These are phyloP conservation scores for Okamejei kenojei DNA, from an alignment of 2,797 vertebrate genomes.

Conservation along the genomic window DNA sequence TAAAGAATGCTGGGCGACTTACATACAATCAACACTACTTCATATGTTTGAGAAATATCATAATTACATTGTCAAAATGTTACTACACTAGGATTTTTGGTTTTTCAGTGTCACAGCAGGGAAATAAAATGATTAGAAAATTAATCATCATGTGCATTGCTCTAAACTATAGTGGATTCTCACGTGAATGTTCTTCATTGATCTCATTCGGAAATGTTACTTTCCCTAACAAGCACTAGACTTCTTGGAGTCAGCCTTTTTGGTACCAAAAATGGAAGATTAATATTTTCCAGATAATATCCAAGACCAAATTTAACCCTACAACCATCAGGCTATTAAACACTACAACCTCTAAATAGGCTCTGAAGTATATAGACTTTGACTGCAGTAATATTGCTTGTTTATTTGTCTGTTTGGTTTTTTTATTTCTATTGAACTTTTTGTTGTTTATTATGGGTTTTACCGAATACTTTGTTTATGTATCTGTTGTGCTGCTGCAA, in stretches of 20 bases:
- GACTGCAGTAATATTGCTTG: no score
- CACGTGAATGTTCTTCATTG: background rate
- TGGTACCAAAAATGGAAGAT: background rate
- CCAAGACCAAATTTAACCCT: background rate
- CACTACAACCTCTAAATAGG: no score
- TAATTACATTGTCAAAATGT: background rate
- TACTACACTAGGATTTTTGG: background rate
- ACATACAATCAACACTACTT: background rate
- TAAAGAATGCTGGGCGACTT: background rate
- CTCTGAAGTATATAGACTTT: no score
- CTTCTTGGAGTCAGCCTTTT: background rate
- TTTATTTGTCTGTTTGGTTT: no score
- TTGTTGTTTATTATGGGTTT: no score
- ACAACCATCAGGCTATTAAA: no score
- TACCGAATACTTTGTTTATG: no score
- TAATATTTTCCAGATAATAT: background rate
- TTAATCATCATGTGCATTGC: background rate
- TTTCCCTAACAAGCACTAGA: background rate
- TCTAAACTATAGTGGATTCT: background rate
- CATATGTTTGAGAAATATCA: background rate
- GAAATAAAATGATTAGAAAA: background rate
- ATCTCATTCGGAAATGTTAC: background rate
- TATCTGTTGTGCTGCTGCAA: no score
- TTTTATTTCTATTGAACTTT: no score
- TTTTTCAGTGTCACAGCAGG: background rate